Base-by-base conservation (phyloP, 2,888 invertebrate species). In the Luperina nickerlii region DNA sequence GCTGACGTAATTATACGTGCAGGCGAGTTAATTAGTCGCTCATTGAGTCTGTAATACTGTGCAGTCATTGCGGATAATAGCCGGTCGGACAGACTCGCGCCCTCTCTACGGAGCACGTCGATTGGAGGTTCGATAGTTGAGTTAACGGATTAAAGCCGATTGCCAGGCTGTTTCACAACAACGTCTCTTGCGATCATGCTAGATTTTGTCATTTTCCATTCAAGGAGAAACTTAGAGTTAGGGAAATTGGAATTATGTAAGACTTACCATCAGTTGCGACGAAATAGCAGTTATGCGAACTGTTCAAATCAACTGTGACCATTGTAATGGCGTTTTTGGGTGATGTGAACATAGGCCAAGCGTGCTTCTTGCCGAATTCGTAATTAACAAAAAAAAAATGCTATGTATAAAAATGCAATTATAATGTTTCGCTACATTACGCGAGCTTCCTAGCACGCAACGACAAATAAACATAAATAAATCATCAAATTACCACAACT, bases 11-110 rank as follows among this genome's bases (percentile, higher is more conserved):
- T 92, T 91, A 91, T 88, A 91, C 88, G 87, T 89, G 85, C 89
- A 89, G 88, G 89, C 87, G 87, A 89, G 87, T 90, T 91, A 91
- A 92, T 93, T 92, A 92, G 90, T 85, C 84, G 82, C 88, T 89
- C 89, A 92, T 91, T 91, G 90, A 91, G 85, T 82, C 82, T 78
- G 71, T 86, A 81, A 79, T 85, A 86, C 76, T 88, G 88, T 87
- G 78, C 62, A 89, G 88, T 90, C 91, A 91, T 85, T 87, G 77
- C 76, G 83, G 68, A 84, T 90, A 91, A 91, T 90, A 83, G 89
- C 72, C 72, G 66, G 70, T 73, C 66, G 78, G 63, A 78, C 68
- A 81, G 78, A 83, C 79, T 83, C 81, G 76, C 78, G 65, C 88
- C 79, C 76, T 87, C 78, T 87, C 76, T n/a, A 79, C 79, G 63